Percentiles rank a stretch among this genome's conserved stretches.
Conservation (phyloP, 2,888 invertebrate genomes). For the Thecocarcelia acutangulata region DNA sequence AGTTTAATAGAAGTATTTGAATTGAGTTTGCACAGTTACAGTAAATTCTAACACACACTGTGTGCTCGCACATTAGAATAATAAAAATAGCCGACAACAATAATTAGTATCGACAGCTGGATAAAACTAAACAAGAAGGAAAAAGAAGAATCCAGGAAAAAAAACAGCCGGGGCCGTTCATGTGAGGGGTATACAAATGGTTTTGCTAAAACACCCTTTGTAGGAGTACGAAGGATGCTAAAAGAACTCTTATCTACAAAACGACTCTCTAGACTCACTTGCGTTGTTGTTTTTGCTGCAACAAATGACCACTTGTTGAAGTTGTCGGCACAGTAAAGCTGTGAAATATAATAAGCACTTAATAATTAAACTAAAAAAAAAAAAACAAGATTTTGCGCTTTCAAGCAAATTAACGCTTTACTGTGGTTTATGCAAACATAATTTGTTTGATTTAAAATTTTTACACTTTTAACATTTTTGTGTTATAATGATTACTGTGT, state of each 20-base stretch:
- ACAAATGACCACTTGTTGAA: background rate
- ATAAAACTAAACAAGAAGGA: background rate
- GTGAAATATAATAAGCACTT: constrained; percentile 48
- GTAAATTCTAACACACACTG: constrained; percentile 1
- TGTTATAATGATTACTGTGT: no score
- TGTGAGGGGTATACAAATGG: background rate
- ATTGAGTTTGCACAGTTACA: constrained; percentile 50
- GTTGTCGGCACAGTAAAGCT: background rate
- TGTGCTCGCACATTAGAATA: background rate
- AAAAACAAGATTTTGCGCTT: background rate
- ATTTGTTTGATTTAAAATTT: no score
- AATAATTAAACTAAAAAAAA: constrained; percentile 14
- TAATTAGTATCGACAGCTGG: constrained; percentile 51
- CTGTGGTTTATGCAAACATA: background rate
- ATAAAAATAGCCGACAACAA: constrained; percentile 48
- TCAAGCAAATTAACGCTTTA: background rate
- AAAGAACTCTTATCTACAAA: constrained; percentile 28
- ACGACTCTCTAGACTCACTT: constrained; percentile 23
- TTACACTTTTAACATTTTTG: no score
- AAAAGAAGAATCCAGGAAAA: background rate
- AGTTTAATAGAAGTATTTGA: constrained; percentile 59
- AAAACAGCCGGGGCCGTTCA: constrained; percentile 57
- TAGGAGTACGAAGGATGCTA: background rate
- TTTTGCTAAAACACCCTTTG: no score
- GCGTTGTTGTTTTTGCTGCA: background rate